Evolutionary conservation across 1,140 invertebrate species (phyloP).

Genomic region (Drosophila kikkawai): DNA sequence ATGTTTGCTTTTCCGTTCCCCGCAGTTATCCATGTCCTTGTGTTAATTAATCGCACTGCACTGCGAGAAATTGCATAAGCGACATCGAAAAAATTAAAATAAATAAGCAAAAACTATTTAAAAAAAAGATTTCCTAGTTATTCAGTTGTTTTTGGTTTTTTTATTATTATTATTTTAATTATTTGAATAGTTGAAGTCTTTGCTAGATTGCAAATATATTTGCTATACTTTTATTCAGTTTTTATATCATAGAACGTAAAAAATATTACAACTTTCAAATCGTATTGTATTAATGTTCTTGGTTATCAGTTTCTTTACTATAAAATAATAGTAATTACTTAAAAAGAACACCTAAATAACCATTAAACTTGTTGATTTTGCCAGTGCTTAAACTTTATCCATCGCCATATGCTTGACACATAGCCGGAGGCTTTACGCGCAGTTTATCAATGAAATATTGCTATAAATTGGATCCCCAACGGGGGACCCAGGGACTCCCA

Average conservation of each 20-base stretch:
- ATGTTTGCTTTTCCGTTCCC: slow-evolving; percentile 24
- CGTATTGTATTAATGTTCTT: not conserved
- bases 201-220: too few species aligned
- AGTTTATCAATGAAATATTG: slow-evolving; percentile 77
- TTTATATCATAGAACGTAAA: too few species aligned
- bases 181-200: too few species aligned
- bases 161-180: too few species aligned
- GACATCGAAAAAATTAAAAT: not conserved
- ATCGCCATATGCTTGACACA: slow-evolving; percentile 40
- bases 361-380: not conserved
- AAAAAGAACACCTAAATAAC: not conserved
- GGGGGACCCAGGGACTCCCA: slow-evolving; percentile 17
- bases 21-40: slow-evolving; percentile 58
- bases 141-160: too few species aligned
- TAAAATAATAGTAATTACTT: not conserved
- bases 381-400: slow-evolving; percentile 23
- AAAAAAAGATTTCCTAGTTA: too few species aligned
- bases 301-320: not conserved
- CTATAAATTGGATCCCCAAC: slow-evolving; percentile 67
- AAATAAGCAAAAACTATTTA: too few species aligned
- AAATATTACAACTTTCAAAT: too few species aligned
- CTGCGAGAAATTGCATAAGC: not conserved
- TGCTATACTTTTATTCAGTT: too few species aligned
- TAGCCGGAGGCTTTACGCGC: slow-evolving; percentile 38
- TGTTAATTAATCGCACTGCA: slow-evolving; percentile 52